Conservation (phyloP, 2,888 invertebrate species). For the Heliconius cydno region DNA sequence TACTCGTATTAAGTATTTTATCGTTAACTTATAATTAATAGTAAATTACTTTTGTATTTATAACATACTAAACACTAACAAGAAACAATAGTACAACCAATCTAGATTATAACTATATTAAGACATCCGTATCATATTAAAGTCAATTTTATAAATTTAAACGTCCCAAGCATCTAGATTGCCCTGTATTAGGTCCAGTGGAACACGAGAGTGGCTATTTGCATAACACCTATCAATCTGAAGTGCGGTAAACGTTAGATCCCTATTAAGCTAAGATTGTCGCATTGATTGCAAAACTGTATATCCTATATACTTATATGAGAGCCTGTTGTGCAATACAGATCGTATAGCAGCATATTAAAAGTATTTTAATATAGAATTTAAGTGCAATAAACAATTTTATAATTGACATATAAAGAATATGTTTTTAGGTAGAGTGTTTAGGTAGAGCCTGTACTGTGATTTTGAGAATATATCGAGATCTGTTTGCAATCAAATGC, state of each 20-base stretch:
- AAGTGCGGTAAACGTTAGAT: slow-evolving; percentile 41
- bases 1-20: not conserved
- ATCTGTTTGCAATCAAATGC: too few species aligned
- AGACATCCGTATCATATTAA: slow-evolving; percentile 32
- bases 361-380: not conserved
- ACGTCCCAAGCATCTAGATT: slow-evolving; percentile 31
- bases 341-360: not conserved
- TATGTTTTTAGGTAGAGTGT: not conserved
- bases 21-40: too few species aligned
- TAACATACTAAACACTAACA: not conserved
- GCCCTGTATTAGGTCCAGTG: slow-evolving; percentile 40
- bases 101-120: slow-evolving; percentile 14
- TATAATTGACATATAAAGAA: not conserved
- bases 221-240: slow-evolving; percentile 48
- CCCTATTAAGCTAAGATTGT: slow-evolving; percentile 39
- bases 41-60: too few species aligned
- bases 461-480: not conserved
- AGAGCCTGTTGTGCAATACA: slow-evolving; percentile 5
- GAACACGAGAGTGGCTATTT: slow-evolving; percentile 47
- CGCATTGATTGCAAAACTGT: slow-evolving; percentile 33
- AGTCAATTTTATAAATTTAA: slow-evolving; percentile 39
- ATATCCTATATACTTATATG: slow-evolving; percentile 1
- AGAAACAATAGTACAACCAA: not conserved
- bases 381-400: too few species aligned
- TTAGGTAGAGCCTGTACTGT: not conserved